Evolutionary conservation across 2,888 invertebrate species (phyloP).

Genomic region (Eupithecia inturbata): DNA sequence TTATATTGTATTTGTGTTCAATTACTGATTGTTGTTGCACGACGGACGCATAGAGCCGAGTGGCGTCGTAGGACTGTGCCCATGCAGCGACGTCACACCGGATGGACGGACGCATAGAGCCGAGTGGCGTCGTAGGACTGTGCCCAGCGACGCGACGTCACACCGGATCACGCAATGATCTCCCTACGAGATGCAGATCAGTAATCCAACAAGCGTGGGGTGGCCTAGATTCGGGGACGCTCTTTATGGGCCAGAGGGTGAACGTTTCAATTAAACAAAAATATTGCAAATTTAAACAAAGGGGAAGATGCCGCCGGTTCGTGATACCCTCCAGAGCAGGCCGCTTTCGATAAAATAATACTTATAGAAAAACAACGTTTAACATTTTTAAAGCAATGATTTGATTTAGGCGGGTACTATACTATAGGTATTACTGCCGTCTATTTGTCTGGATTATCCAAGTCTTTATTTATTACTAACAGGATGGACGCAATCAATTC

Average conservation of each 20-base stretch:
- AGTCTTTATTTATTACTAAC: neutral
- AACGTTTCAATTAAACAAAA: slow-evolving; percentile 2
- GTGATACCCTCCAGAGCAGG: neutral
- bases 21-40: neutral
- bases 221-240: neutral
- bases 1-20: no score
- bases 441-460: neutral
- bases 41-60: no score
- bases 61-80: no score
- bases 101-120: no score
- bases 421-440: neutral
- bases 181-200: neutral
- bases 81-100: no score
- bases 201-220: neutral
- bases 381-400: neutral
- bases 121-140: no score
- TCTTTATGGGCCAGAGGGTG: slow-evolving; percentile 1
- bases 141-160: neutral
- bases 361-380: neutral
- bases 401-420: neutral
- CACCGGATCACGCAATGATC: neutral
- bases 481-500: no score
- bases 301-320: neutral
- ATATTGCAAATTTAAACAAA: neutral
- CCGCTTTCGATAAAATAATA: neutral